These are phyloP conservation scores for Phytoseiulus persimilis DNA, from an alignment of 2,888 invertebrate species.

Conservation along the genomic window DNA sequence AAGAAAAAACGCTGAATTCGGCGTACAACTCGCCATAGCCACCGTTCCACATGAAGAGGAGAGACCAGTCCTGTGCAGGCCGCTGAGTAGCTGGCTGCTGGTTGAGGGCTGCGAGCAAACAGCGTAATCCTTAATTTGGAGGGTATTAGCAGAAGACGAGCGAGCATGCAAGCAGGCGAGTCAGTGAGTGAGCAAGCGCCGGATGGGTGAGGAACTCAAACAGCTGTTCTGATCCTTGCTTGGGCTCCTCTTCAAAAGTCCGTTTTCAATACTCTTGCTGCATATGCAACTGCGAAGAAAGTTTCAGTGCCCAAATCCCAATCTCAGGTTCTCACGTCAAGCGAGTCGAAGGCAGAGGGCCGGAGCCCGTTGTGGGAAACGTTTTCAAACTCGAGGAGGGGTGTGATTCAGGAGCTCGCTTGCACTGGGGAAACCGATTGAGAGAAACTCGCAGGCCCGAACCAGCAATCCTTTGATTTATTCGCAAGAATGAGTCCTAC, in stretches of 20 bases:
- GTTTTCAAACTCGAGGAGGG: no score
- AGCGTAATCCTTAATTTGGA: slow-evolving; percentile 38
- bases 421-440: no score
- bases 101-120: not conserved
- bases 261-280: not conserved
- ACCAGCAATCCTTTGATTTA: no score
- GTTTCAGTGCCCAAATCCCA: not conserved
- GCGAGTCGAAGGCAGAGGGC: not conserved
- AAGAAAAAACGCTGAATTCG: not conserved
- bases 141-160: slow-evolving; percentile 25
- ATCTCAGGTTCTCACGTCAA: not conserved
- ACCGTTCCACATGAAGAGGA: not conserved
- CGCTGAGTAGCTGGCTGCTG: slow-evolving; percentile 5
- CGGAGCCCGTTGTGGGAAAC: not conserved
- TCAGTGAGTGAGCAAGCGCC: not conserved
- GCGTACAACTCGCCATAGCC: not conserved
- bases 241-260: not conserved
- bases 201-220: not conserved
- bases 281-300: not conserved
- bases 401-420: no score
- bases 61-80: not conserved
- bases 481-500: no score
- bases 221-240: not conserved
- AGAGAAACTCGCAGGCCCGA: no score
- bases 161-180: not conserved